Conservation (phyloP, 35 echinoderm and acorn worm species). For the Lytechinus pictus region DNA sequence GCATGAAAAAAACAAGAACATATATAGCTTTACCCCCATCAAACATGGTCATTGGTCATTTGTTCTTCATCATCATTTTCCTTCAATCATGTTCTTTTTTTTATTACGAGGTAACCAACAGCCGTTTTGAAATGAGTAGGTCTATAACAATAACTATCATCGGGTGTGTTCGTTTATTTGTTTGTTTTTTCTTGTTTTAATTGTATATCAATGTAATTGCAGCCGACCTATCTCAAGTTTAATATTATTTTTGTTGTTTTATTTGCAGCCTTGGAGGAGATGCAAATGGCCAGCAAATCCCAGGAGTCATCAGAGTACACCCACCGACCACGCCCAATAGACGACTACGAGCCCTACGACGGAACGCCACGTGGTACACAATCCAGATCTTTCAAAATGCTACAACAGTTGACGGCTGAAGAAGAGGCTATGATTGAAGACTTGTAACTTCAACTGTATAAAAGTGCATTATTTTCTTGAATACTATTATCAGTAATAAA, state of each 20-base stretch:
- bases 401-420: slow-evolving; percentile 76
- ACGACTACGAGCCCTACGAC: slow-evolving; percentile 8
- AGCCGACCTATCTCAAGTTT: too few relatives aligned
- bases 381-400: slow-evolving; percentile 91
- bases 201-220: too few relatives aligned
- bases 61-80: too few relatives aligned
- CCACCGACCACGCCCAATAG: neutral
- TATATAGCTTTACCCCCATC: too few relatives aligned
- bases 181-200: too few relatives aligned
- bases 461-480: neutral
- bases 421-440: slow-evolving; percentile 52
- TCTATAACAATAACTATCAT: too few relatives aligned
- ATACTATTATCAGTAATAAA: neutral
- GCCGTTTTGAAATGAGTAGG: too few relatives aligned
- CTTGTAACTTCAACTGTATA: neutral
- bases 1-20: too few relatives aligned
- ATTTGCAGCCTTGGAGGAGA: neutral
- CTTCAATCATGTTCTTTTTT: too few relatives aligned
- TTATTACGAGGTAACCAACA: too few relatives aligned
- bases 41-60: too few relatives aligned
- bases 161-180: too few relatives aligned
- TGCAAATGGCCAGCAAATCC: neutral
- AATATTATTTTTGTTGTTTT: neutral
- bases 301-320: neutral
- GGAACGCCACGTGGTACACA: slow-evolving; percentile 53